Base-by-base conservation (phyloP, 2,797 vertebrate species). In the Malurus splendens region DNA sequence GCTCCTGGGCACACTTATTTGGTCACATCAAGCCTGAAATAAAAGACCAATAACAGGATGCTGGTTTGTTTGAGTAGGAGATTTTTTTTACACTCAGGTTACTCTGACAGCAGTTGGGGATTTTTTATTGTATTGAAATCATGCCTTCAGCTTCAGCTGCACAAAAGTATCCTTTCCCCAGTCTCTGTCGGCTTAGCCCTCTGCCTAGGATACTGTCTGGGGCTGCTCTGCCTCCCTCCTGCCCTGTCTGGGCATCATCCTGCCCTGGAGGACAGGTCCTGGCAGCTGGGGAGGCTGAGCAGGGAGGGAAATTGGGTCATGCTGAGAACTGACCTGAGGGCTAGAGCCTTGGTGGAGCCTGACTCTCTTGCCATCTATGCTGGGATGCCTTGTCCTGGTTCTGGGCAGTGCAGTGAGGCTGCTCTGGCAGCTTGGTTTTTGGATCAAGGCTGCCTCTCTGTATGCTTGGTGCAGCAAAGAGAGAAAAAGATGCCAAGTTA, bases 301-400 rank as follows among this genome's bases (percentile, higher is more conserved):
- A 62, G 36, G 0, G 0, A 18, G 42, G 0, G 0, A 24, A 41
- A 36, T 9, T 70, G 59, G 38, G 50, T 78, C 45, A 32, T 1
- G 2, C 45, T 59, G 39, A 62, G 28, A 83, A 47, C 32, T 66
- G 59, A 48, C 12, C 7, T 39, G 17, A 55, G 71, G 30, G 11
- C 64, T 41, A 19, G 23, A 70, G 52, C 33, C 60, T 59, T 5
- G 1, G 2, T 15, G n/a, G 44, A 76, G 24, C 44, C 44, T 45
- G 32, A n/a, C 13, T 12, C 22, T 86, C 27, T 57, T 64, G 42
- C 50, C 41, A 3, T 33, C 18, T 30, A 0, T 38, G 23, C n/a
- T 66, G 42, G 15, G 17, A 19, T 54, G 45, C 52, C 30, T 73
- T 42, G 33, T 84, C 45, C 44, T 39, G 3, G 14, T 73, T 50